Base-by-base conservation (phyloP, 2,888 invertebrate species). In the Drosophila parthenogenetica region DNA sequence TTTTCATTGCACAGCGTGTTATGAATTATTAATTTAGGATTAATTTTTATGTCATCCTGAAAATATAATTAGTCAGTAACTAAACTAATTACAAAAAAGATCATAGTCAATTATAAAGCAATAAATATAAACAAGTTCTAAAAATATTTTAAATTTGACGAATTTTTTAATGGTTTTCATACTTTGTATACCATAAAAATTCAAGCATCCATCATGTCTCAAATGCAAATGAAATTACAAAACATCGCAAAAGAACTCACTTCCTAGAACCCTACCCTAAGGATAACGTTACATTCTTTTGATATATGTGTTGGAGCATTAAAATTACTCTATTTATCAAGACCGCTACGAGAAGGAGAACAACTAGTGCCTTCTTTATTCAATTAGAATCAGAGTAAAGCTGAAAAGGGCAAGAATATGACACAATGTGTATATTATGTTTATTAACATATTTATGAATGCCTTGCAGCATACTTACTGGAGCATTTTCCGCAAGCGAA, bases 401-500 rank as follows among this genome's bases (percentile, higher is more conserved):
- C 32, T 49, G 11, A 50, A 50, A 42, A 50, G 25, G 40, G 25
- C 46, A 45, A 19, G 13, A 43, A 43, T 29, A n/a, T 32, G 29
- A 29, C 32, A 17, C 22, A 17, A 13, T 22, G 16, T 32, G 58
- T 76, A 54, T 51, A 50, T 54, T 51, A 51, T 67, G 61, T 63
- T 55, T 57, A 69, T 68, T 69, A 69, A 64, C 71, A 79, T 75
- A 69, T 71, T 75, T 75, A 72, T 69, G 60, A 71, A 66, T 61
- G 69, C 71, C 68, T 71, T 66, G 54, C 37, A 75, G 71, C 54
- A 65, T 54, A 63, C 57, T 61, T 71, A 69, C 35, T 74, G 63
- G 71, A 60, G 74, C 78, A 65, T 69, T 43, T 42, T 19, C 49
- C 10, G 5, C 11, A 7, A 40, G 14, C n/a, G 10, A 45, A 35